phyloP scores from a whole-genome alignment of 1,140 invertebrate genomes.

The Patella vulgata region DNA sequence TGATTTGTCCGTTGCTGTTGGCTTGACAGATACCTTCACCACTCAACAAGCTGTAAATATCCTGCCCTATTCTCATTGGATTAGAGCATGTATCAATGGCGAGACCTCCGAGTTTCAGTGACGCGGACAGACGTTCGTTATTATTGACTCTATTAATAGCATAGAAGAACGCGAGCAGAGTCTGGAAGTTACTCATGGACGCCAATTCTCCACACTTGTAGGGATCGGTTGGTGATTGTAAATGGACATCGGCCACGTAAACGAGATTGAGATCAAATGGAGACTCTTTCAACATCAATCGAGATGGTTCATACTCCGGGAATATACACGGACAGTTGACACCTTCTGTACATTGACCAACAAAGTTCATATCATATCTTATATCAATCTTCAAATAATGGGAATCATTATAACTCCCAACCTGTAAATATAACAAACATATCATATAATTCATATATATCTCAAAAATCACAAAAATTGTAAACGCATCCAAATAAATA shows the following conservation, averaged over 20 bases:
- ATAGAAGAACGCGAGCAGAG: slow-evolving; percentile 61
- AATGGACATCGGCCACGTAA: slow-evolving; percentile 57
- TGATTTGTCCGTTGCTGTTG: slow-evolving; percentile 30
- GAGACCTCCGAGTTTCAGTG: slow-evolving; percentile 54
- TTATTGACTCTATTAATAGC: slow-evolving; percentile 55
- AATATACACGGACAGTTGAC: slow-evolving; percentile 43
- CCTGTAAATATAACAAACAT: slow-evolving; percentile 38
- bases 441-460: too few species aligned
- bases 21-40: slow-evolving; percentile 52
- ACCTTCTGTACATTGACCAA: slow-evolving; percentile 18
- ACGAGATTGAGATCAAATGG: slow-evolving; percentile 52
- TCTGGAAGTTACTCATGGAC: slow-evolving; percentile 53
- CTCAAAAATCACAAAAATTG: too few species aligned
- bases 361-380: slow-evolving; percentile 33
- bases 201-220: slow-evolving; percentile 41
- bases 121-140: slow-evolving; percentile 39
- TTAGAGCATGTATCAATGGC: slow-evolving; percentile 55
- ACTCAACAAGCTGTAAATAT: slow-evolving; percentile 57
- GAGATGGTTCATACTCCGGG: slow-evolving; percentile 46
- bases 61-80: slow-evolving; percentile 50
- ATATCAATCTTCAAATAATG: slow-evolving; percentile 59
- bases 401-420: slow-evolving; percentile 63
- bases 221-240: slow-evolving; percentile 27
- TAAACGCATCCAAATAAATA: too few species aligned
- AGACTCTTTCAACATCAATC: slow-evolving; percentile 52